Percentiles rank a stretch among this genome's conserved stretches.
Conservation (phyloP, 2,113 vertebrate species). For the Egretta garzetta region DNA sequence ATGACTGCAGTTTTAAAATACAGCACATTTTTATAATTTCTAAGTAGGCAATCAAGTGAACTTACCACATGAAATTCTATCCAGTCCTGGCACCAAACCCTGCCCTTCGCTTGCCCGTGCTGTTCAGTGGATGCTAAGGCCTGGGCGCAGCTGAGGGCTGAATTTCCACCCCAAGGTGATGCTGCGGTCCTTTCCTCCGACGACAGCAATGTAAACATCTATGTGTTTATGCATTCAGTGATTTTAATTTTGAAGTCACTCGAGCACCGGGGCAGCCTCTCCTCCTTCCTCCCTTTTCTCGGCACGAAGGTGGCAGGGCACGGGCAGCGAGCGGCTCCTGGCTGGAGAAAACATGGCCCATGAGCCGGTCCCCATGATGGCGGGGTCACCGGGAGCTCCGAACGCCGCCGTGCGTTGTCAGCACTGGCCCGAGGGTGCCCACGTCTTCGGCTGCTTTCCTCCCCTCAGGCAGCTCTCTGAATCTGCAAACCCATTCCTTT, state of each 20-base stretch:
- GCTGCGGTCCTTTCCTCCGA: not conserved
- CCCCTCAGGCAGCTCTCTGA: not conserved
- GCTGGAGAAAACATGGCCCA: not conserved
- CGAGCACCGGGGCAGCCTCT: not conserved
- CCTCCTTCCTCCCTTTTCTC: not conserved
- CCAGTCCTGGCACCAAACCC: not conserved
- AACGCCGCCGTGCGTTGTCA: not conserved
- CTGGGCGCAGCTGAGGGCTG: not conserved
- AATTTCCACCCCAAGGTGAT: not conserved
- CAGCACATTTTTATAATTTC: constrained; percentile 59
- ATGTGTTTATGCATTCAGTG: not conserved
- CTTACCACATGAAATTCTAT: constrained; percentile 47
- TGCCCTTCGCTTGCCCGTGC: not conserved
- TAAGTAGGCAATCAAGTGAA: constrained; percentile 47
- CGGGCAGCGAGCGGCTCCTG: not conserved
- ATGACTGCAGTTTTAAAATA: constrained; percentile 40
- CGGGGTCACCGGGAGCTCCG: not conserved
- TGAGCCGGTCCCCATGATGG: not conserved
- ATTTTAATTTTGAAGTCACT: not conserved
- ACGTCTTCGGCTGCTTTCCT: not conserved
- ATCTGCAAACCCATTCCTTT: not conserved
- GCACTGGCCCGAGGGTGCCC: not conserved
- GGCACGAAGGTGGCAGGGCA: not conserved
- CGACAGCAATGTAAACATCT: not conserved
- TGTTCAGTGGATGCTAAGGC: not conserved